Evolutionary conservation across 37 sponge, comb jelly and placozoan species (phyloP).

Genomic region (Aphrocallistes beatrix): DNA sequence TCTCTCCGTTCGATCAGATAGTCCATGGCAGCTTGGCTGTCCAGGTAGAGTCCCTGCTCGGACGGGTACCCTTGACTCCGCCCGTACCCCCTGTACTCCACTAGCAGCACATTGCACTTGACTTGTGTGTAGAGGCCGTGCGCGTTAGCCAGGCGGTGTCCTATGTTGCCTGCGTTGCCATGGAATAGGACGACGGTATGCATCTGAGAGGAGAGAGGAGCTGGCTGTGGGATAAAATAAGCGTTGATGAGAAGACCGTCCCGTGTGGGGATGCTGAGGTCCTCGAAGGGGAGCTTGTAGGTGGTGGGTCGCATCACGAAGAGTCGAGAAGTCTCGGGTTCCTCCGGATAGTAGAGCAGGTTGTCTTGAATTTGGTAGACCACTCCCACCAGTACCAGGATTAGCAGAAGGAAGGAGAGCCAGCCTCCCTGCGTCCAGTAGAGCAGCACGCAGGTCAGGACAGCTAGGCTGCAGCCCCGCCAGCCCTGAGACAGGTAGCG

Average conservation of each 20-base stretch:
- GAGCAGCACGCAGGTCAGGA: constrained; percentile 73
- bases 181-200: constrained; percentile 86
- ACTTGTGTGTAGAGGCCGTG: constrained; percentile 79
- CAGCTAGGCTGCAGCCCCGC: constrained; percentile 76
- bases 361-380: constrained; percentile 97
- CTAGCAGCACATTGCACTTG: constrained; percentile 77
- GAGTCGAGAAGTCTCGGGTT: constrained; percentile 80
- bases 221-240: constrained; percentile 85
- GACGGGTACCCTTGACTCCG: constrained; percentile 77
- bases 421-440: constrained; percentile 90
- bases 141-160: constrained; percentile 91
- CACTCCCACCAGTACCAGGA: constrained; percentile 65
- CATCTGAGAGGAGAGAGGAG: constrained; percentile 28
- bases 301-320: constrained; percentile 91
- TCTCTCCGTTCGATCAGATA: constrained; percentile 64
- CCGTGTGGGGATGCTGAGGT: constrained; percentile 51
- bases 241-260: constrained; percentile 61
- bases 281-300: constrained; percentile 79
- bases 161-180: constrained; percentile 97
- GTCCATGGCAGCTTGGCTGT: constrained; percentile 82
- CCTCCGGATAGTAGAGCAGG: constrained; percentile 89
- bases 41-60: constrained; percentile 59
- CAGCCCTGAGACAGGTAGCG: constrained; percentile 33
- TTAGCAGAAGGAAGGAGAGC: constrained; percentile 67
- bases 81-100: constrained; percentile 97